Conservation (phyloP, 2,797 vertebrate species). For the Podarcis siculus region DNA sequence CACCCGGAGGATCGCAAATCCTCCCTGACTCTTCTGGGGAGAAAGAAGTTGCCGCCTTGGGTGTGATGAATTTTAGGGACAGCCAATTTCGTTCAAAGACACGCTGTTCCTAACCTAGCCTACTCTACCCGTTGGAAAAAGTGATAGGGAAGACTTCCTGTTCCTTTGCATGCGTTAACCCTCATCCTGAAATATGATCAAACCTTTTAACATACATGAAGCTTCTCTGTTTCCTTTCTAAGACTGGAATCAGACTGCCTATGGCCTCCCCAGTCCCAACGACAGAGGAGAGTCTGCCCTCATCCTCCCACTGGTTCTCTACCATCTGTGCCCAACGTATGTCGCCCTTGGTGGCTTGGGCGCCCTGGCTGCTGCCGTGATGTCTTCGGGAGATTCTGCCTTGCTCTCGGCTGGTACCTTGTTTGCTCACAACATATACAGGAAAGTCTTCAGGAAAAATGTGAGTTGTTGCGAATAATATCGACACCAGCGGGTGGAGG, state of each 20-base stretch:
- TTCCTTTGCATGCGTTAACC: neutral
- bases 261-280: slow-evolving; percentile 54
- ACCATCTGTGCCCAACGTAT: slow-evolving; percentile 65
- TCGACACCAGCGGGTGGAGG: neutral
- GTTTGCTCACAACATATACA: slow-evolving; percentile 74
- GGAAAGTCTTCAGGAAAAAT: slow-evolving; percentile 70
- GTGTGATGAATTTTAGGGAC: neutral
- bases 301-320: slow-evolving; percentile 72
- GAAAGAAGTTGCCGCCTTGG: neutral
- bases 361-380: slow-evolving; percentile 69
- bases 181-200: fast-evolving
- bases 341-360: slow-evolving; percentile 68
- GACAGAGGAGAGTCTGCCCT: slow-evolving; percentile 63
- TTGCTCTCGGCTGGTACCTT: slow-evolving; percentile 71
- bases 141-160: neutral
- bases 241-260: slow-evolving; percentile 77
- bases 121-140: no score
- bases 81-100: neutral
- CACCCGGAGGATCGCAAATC: no score
- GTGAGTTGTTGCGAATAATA: slow-evolving; percentile 39
- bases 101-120: neutral
- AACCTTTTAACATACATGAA: neutral
- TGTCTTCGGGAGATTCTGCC: slow-evolving; percentile 76
- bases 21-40: neutral
- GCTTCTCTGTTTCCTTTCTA: slow-evolving; percentile 36